Base-by-base conservation (phyloP, 2,113 vertebrate species). In the Anolis sagrei region DNA sequence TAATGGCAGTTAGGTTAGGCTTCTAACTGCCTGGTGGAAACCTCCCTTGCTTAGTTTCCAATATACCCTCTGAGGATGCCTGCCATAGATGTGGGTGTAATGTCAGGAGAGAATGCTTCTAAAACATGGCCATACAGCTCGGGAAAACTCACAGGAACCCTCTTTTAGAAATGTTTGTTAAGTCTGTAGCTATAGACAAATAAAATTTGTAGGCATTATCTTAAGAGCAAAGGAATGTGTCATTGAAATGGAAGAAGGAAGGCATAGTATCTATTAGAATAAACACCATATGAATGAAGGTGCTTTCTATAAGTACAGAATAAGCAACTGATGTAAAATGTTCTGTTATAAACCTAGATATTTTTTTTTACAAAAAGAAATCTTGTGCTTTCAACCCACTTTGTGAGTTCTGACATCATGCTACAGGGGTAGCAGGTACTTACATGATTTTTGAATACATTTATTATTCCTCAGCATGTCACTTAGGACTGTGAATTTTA, bases 371-470 rank as follows among this genome's bases (percentile, higher is more conserved):
- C 2, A 86, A 66, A 54, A 39, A 79, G 49, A 86, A 64, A 16
- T 8, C 29, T 5, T 6, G 10, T 93, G 93, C 64, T 29, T 14
- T 36, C 23, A 83, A 48, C 66, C 39, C 89, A 19, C 85, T 91
- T 85, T 61, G 82, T 89, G 88, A 89, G 66, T 14, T 18, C 1
- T 77, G 58, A 79, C 64, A 81, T 87, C 84, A 19, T 44, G 16
- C 77, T 90, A n/a, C 29, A 85, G 88, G 78, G 36, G n/a, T 86
- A 76, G 29, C 68, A 80, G 49, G 10, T 93, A 92, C 92, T 94
- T 93, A 89, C 78, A 48, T 92, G 75, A 69, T 91, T 58, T 44
- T 94, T 84, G 89, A 92, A 88, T 90, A 62, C 83, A 72, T 93
- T 92, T 93, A 83, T 91, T 92, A 82, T 85, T 91, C 88, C 86